Percentiles rank a stretch among this genome's conserved stretches.
phyloP scores from a whole-genome alignment of 2,797 vertebrate species.

The Chromobotia macracanthus region DNA sequence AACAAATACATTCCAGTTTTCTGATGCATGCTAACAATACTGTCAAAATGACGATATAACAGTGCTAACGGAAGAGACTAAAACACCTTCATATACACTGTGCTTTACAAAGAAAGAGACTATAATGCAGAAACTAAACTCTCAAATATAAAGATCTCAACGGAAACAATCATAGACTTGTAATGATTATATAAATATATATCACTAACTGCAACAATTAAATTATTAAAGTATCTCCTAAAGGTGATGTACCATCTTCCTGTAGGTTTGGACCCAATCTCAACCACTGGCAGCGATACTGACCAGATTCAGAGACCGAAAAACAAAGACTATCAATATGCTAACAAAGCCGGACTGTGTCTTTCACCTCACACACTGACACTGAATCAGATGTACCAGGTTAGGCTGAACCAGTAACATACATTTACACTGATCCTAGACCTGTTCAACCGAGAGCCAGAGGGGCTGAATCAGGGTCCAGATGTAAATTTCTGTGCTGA shows the following conservation, averaged over 20 bases:
- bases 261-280: conserved; percentile 17
- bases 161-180: conserved; percentile 18
- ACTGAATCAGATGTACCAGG: conserved; percentile 6
- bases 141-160: conserved; percentile 26
- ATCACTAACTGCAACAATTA: conserved; percentile 33
- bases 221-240: conserved; percentile 2
- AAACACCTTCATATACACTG: background rate
- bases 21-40: conserved; percentile 8
- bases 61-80: background rate
- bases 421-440: conserved; percentile 5
- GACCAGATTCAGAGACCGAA: background rate
- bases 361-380: background rate
- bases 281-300: background rate
- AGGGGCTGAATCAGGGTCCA: background rate
- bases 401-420: background rate
- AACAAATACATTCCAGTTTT: background rate
- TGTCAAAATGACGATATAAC: background rate
- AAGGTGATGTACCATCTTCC: background rate
- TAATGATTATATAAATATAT: conserved; percentile 38
- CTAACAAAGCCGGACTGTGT: background rate
- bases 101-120: background rate
- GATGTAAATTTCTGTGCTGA: background rate
- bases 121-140: background rate
- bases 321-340: background rate
- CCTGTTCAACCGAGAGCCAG: background rate